Conservation (phyloP, 2,113 vertebrate species). For the Poicephalus meyeri region DNA sequence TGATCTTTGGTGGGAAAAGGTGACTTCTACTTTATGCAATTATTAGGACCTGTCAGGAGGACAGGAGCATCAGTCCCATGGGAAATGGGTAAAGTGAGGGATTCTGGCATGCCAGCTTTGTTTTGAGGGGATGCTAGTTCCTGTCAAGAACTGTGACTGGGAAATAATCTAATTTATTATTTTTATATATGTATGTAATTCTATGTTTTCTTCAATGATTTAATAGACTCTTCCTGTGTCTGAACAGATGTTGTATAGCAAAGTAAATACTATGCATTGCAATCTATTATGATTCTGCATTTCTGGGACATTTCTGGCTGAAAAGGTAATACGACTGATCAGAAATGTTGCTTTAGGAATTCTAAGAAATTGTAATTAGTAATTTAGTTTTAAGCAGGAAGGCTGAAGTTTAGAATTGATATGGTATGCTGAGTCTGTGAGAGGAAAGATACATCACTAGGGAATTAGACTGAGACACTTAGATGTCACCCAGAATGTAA, state of each 20-base stretch:
- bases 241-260: not conserved
- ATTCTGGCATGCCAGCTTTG: not conserved
- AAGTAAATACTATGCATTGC: not conserved
- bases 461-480: not conserved
- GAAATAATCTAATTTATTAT: not conserved
- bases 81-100: not conserved
- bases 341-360: not conserved
- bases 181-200: not conserved
- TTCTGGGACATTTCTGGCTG: not conserved
- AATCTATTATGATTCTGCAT: not conserved
- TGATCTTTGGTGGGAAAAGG: not conserved
- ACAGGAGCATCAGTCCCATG: not conserved
- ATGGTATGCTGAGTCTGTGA: not conserved
- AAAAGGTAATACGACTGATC: not conserved
- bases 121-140: not conserved
- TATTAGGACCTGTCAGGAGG: not conserved
- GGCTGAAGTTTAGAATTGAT: not conserved
- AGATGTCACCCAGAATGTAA: not conserved
- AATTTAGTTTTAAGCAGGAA: not conserved
- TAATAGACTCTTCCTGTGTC: not conserved
- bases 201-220: not conserved
- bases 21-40: not conserved
- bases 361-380: not conserved
- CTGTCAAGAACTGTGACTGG: not conserved
- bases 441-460: not conserved